Base-by-base conservation (phyloP, 2,113 vertebrate genomes). In the Epinephelus lanceolatus region DNA sequence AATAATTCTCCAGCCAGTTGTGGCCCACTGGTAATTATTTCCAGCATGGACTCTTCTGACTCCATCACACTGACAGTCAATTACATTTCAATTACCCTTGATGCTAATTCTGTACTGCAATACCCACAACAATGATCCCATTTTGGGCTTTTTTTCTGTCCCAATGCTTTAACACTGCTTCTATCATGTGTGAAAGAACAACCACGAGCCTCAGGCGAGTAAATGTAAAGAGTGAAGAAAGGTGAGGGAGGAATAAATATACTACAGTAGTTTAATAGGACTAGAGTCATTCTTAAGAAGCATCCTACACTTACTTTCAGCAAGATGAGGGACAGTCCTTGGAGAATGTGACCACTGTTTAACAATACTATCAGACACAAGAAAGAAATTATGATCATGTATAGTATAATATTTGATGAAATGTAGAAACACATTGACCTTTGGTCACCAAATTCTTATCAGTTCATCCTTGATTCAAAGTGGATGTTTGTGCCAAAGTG, bases 71-170 rank as follows among this genome's bases (percentile, higher is more conserved):
- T 61, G 65, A 72, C 65, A 45, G 69, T 27, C 56, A 74, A 80
- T 86, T 88, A 71, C 51, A 5, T 59, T 78, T 76, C 45, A 86
- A 62, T 74, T 47, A 77, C 11, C 7, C 25, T 42, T 1, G 17
- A 73, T 62, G 71, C 19, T 66, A 73, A 83, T 81, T 67, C 74
- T 12, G 19, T 13, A 1, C 11, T 25, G 51, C 30, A 53, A n/a
- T 6, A 63, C 57, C 25, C 5, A 11, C 0, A 18, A 81, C 67
- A 65, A 52, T 53, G 53, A 19, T 73, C 59, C 76, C 30, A 52
- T 70, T 78, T 47, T 11, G 33, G 25, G 3, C 53, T 47, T 15
- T 11, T 59, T 55, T 60, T 65, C 25, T 55, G 17, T 61, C 12
- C n/a, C 14, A 15, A 1, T 23, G 57, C 14, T 62, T 45, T 19